A percentile compares a stretch with the other conserved stretches of the same genome.
Conservation (phyloP, 2,888 invertebrate species). For the Drosophila planitibia region DNA sequence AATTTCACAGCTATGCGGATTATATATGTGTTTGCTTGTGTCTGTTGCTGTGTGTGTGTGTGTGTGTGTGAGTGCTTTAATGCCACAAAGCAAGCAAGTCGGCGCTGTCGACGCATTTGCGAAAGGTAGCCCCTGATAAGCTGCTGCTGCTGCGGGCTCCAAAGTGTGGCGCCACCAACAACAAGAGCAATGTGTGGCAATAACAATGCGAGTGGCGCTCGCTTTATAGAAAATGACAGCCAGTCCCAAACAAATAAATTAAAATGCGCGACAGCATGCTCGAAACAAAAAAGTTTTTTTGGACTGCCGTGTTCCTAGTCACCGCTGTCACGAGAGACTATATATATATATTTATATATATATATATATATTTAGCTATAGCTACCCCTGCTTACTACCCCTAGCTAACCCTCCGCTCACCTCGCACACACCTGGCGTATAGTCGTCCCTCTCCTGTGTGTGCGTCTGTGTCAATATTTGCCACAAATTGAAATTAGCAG, state of each 20-base stretch:
- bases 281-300: slow-evolving; percentile 56
- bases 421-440: slow-evolving; percentile 17
- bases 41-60: slow-evolving; percentile 11
- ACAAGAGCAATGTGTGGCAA: slow-evolving; percentile 47
- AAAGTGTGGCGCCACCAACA: slow-evolving; percentile 38
- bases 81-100: slow-evolving; percentile 69
- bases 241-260: slow-evolving; percentile 81
- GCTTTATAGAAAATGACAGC: slow-evolving; percentile 75
- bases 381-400: background rate
- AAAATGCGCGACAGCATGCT: slow-evolving; percentile 82
- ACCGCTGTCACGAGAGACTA: slow-evolving; percentile 26
- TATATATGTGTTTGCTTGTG: slow-evolving; percentile 44
- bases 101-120: slow-evolving; percentile 73
- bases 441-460: slow-evolving; percentile 5
- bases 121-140: slow-evolving; percentile 74
- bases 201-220: slow-evolving; percentile 54
- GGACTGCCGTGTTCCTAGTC: slow-evolving; percentile 10
- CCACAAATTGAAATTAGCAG: slow-evolving; percentile 80
- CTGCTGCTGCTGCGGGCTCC: slow-evolving; percentile 49
- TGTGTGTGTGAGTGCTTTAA: slow-evolving; percentile 57
- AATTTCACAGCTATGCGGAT: slow-evolving; percentile 76
- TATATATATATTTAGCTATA: background rate
- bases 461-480: slow-evolving; percentile 76
- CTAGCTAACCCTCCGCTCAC: background rate
- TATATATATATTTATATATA: background rate